Base-by-base conservation (phyloP, 2,113 vertebrate species). In the Pardalotus punctatus region DNA sequence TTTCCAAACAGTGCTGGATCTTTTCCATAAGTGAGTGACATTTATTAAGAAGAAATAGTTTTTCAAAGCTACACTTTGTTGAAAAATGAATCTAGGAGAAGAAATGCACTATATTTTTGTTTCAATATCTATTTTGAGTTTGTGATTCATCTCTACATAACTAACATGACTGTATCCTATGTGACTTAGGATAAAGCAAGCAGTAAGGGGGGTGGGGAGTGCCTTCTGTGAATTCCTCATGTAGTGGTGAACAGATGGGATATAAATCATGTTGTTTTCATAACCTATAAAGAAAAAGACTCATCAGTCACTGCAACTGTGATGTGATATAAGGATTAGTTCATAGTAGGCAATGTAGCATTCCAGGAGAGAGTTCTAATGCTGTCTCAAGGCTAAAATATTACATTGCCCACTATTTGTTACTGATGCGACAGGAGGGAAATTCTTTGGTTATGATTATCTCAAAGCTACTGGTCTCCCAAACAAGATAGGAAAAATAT, bases 111-210 rank as follows among this genome's bases (percentile, higher is more conserved):
- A 4, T 27, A 42, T 69, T 86, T 93, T 81, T 91, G 12, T 61
- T 91, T 61, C 35, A 47, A 2, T 72, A 42, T 72, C 54, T 87
- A 50, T 93, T 96, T 94, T 86, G 82, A 81, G 40, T 72, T 80
- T 83, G 38, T 82, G 66, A 89, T 88, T 93, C 66, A 94, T 88
- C 20, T 60, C 79, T 58, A 33, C 0, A 1, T 80, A 80, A 81
- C 81, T 72, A 72, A 90, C 29, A 24, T 61, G 58, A 92, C 54
- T 70, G 7, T 90, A 88, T 88, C 14, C 36, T 88, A 42, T 45
- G 58, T 77, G 85, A 92, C 71, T 69, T 82, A 42, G 23, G 79
- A 36, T 53, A 85, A 87, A 79, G 54, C 29, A 83, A 58, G 25
- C n/a, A 69, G 50, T 56, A 48, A 53, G 2, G 13, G 24, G 22